Evolutionary conservation across 2,113 vertebrate species (phyloP).

Genomic region (Orientallactaga bullata): DNA sequence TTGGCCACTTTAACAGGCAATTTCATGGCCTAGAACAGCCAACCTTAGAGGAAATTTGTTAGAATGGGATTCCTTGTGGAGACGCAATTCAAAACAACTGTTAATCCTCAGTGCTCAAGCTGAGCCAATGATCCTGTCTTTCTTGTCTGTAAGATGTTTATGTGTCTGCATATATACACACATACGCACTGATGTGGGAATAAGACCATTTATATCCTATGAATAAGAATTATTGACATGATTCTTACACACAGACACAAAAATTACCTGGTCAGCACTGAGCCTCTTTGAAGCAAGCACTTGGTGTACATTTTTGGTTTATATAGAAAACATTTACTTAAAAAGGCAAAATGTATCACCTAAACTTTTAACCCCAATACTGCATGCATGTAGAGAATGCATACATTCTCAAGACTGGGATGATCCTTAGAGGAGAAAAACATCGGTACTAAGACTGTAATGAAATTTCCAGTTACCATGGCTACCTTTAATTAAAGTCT

Average conservation of each 20-base stretch:
- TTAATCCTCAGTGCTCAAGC: constrained; percentile 59
- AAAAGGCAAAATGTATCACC: not conserved
- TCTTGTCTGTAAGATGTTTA: not conserved
- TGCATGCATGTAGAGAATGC: not conserved
- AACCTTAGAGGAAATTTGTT: constrained; percentile 63
- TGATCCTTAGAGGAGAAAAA: constrained; percentile 49
- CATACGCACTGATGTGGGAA: constrained; percentile 54
- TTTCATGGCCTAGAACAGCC: not conserved
- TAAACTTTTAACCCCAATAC: not conserved
- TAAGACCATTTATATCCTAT: constrained; percentile 50
- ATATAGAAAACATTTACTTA: constrained; percentile 46
- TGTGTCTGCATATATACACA: not conserved
- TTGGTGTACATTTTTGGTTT: not conserved
- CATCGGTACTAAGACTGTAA: constrained; percentile 66
- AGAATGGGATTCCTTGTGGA: not conserved
- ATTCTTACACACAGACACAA: constrained; percentile 25
- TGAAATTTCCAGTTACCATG: constrained; percentile 82
- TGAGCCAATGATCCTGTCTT: not conserved
- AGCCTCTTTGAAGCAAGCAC: not conserved
- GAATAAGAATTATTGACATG: constrained; percentile 22
- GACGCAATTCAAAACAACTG: constrained; percentile 67
- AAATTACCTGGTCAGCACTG: not conserved
- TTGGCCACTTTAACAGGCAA: constrained; percentile 41
- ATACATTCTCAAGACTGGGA: not conserved
- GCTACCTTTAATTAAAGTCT: constrained; percentile 81